Evolutionary conservation across 2,888 invertebrate species (phyloP), one percentile per base, ranked within the genome.

Genomic region (Geophilus truncorum): DNA sequence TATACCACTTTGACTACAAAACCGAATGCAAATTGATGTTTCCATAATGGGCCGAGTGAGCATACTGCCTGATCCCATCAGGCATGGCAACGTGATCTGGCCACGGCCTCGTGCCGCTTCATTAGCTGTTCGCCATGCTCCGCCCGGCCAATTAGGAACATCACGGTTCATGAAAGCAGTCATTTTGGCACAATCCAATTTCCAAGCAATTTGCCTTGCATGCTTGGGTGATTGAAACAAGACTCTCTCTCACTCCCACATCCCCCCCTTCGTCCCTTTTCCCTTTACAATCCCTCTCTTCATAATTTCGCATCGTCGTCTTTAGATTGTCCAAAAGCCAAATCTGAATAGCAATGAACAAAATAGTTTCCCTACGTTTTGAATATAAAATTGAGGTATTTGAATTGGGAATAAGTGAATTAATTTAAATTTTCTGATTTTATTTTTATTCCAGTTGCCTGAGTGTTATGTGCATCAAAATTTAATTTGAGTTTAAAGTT

Each of bases 181-280:
- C 80, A 80, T 80, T 80, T 80, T 76, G 30, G 70, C 80, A 75
- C 80, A 80, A 80, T 80, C 80, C 80, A 80, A 80, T 80, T 80
- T 80, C 80, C 80, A 76, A 80, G 80, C 80, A 80, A 80, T 80
- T 80, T 80, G 76, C 75, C 80, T 34, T 80, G 80, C 80, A 80
- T 76, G 76, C 80, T 28, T 45, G 28, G 36, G 78, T 28, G 78
- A 78, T 45, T 36, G 78, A 45, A 78, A 78, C 78, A 78, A 78
- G 36, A 36, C 77, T 32, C 77, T 32, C 77, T 23, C 75, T 23
- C 18, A 9, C 1, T 15, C 75, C 75, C 75, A 25, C 28, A 12
- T 7, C 77, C 21, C n/a, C 77, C 36, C 77, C 6, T 34, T 36
- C 77, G 18, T 77, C 77, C 77, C 36, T 77, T 36, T 36, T 77